Base-by-base conservation (phyloP, 2,113 vertebrate genomes). In the rabbit (Oryctolagus cuniculus) region DNA sequence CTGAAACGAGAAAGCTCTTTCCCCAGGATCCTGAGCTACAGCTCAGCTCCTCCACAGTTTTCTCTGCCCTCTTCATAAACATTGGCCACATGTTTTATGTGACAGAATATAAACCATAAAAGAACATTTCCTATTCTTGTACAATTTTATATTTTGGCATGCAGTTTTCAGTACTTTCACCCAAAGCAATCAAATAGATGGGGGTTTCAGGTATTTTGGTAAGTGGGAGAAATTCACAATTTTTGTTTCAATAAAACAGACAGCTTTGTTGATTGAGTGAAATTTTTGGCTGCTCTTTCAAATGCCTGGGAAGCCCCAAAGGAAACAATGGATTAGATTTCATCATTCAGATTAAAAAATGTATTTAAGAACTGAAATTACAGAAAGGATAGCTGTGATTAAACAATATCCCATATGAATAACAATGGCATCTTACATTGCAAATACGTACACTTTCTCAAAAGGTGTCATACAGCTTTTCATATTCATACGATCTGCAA, bases 241-340 rank as follows among this genome's bases (percentile, higher is more conserved):
- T 93, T 84, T 78, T 85, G 31, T 83, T 81, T 89, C 49, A 87
- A 31, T 73, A 49, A 93, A 91, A 85, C 31, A 53, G 67, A 89
- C 29, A 63, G 34, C 17, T 80, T 75, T 84, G 64, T 61, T 81
- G 87, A 78, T 29, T 44, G 36, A 85, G 67, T 85, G 66, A 67
- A 89, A 53, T 25, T 36, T 79, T 93, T 86, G 84, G 17, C 53
- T 5, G 92, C 25, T 87, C 74, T 73, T 61, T 91, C 63, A 78
- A 72, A 84, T 44, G 22, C 4, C 74, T 97, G 91, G 84, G 91
- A 93, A 95, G 31, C 5, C 73, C 88, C 91, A 61, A 9, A 66
- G 78, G 73, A 94, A 85, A 75, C 49, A 63, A 69, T 51, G 19
- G 31, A 73, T 77, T 66, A 1, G 4, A 73, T 82, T 67, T 95